phyloP scores from a whole-genome alignment of 2,797 vertebrate genomes.

The Cyclura pinguis region DNA sequence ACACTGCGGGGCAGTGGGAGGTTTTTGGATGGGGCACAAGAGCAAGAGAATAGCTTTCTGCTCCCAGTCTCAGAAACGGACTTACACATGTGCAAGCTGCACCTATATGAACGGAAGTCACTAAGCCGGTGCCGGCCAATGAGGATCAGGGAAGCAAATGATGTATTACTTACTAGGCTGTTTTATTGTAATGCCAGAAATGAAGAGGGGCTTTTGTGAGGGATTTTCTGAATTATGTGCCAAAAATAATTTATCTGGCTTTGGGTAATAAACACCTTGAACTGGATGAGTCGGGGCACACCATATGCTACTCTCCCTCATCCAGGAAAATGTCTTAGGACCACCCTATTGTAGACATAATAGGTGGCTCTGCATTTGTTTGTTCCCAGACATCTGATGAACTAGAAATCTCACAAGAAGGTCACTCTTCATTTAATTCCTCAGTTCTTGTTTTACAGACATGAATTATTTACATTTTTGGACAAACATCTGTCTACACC shows the following conservation, averaged over 20 bases:
- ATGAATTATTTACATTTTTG: background rate
- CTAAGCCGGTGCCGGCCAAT: too few relatives aligned
- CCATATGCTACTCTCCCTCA: background rate
- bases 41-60: too few relatives aligned
- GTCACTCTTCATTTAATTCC: background rate
- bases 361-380: background rate
- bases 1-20: too few relatives aligned
- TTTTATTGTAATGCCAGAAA: background rate
- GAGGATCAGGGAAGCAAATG: background rate
- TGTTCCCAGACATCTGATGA: background rate
- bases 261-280: background rate
- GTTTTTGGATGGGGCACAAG: too few relatives aligned
- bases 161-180: background rate
- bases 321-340: background rate
- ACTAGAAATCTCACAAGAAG: background rate
- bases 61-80: too few relatives aligned
- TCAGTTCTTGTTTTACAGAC: slow-evolving; percentile 22
- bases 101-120: too few relatives aligned
- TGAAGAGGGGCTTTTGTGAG: background rate
- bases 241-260: background rate
- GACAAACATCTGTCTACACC: background rate
- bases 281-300: too few relatives aligned
- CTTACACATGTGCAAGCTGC: too few relatives aligned
- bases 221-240: background rate
- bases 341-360: background rate